Evolutionary conservation across 37 sponge, comb jelly and placozoan species (phyloP).

Genomic region (Axinella damicornis): DNA sequence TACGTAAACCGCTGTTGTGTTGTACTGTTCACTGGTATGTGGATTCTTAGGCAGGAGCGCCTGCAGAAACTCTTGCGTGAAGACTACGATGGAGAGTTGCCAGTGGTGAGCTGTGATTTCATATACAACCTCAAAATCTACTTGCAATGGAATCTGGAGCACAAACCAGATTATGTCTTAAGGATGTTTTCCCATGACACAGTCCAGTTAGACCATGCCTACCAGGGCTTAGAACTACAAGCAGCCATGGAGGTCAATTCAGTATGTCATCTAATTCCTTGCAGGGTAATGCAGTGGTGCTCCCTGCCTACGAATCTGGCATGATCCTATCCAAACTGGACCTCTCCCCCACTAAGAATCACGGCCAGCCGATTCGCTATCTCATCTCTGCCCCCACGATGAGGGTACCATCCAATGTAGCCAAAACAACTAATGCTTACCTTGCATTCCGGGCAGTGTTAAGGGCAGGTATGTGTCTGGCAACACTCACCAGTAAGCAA

Average conservation of each 20-base stretch:
- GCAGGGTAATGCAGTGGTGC: slow-evolving; percentile 73
- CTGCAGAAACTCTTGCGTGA: slow-evolving; percentile 57
- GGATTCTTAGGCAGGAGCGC: slow-evolving; percentile 58
- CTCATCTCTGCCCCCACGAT: slow-evolving; percentile 89
- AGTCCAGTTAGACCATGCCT: no score
- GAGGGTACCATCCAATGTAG: slow-evolving; percentile 79
- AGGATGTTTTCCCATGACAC: no score
- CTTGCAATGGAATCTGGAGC: background rate
- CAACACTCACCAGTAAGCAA: background rate
- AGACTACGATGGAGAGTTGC: slow-evolving; percentile 73
- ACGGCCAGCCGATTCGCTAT: slow-evolving; percentile 69
- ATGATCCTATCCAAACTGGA: slow-evolving; percentile 6
- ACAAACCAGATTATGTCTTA: no score
- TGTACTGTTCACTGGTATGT: no score
- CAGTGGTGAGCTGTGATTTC: slow-evolving; percentile 53
- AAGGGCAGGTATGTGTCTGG: slow-evolving; percentile 62
- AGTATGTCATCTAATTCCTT: no score
- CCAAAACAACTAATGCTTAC: slow-evolving; percentile 73
- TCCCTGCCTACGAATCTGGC: slow-evolving; percentile 67
- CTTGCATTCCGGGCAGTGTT: slow-evolving; percentile 81
- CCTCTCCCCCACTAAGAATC: slow-evolving; percentile 9
- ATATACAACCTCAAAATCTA: background rate
- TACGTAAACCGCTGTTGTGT: no score
- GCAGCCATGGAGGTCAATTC: no score
- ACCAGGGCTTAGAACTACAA: no score